phyloP scores from a whole-genome alignment of 2,113 vertebrate species.

The Caretta caretta region DNA sequence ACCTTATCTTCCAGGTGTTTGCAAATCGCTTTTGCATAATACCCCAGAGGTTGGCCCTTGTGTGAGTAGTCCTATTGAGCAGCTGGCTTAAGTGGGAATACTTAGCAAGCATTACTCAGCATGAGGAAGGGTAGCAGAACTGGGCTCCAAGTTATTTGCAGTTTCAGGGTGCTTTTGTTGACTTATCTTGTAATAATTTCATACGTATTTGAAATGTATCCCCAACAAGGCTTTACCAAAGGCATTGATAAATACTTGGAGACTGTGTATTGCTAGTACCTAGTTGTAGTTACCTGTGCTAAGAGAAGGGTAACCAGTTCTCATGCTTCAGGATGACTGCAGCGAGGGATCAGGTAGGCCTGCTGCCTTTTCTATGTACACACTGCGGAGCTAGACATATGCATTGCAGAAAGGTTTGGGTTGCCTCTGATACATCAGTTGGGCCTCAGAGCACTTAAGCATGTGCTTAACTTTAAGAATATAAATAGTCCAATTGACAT shows the following conservation, averaged over 20 bases:
- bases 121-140: not conserved
- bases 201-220: accelerated
- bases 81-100: not conserved
- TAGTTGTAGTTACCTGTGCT: not conserved
- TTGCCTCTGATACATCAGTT: not conserved
- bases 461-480: not conserved
- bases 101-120: not conserved
- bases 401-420: accelerated
- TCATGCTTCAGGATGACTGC: accelerated
- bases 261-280: not conserved
- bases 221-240: not conserved
- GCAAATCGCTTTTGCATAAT: not conserved
- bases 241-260: not conserved
- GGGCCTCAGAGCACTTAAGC: not conserved
- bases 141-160: not conserved
- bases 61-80: not conserved
- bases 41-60: accelerated
- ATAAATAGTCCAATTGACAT: not conserved
- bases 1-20: not conserved
- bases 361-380: not conserved
- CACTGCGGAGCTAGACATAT: accelerated
- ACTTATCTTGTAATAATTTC: not conserved
- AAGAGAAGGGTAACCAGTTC: not conserved
- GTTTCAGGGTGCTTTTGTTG: not conserved
- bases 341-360: not conserved